phyloP scores from a whole-genome alignment of 2,888 invertebrate species.

The Pyrrhopygopsis socrates region DNA sequence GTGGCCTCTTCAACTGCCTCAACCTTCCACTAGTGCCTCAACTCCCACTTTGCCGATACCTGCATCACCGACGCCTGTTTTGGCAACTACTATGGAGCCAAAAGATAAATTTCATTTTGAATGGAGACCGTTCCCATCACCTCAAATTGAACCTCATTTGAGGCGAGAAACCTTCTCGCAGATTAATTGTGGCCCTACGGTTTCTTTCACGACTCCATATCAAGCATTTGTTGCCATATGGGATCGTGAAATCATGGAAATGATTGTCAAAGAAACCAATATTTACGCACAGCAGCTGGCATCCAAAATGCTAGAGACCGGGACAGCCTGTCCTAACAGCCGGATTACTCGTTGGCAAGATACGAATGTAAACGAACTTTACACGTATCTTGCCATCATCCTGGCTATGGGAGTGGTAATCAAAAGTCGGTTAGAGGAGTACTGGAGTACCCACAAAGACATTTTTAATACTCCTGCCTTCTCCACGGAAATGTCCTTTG shows the following conservation, averaged over 20 bases:
- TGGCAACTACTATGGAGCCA: background rate
- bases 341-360: constrained; percentile 59
- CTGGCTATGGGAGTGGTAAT: constrained; percentile 42
- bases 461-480: constrained; percentile 49
- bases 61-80: background rate
- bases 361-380: constrained; percentile 51
- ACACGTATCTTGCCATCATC: constrained; percentile 49
- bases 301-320: background rate
- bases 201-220: constrained; percentile 15
- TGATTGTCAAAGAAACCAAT: constrained; percentile 59
- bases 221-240: constrained; percentile 43
- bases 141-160: constrained; percentile 7
- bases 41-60: background rate
- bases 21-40: background rate
- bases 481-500: constrained; percentile 17
- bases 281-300: constrained; percentile 66
- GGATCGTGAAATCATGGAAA: constrained; percentile 58
- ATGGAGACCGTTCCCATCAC: background rate
- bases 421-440: constrained; percentile 33
- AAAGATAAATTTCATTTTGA: background rate
- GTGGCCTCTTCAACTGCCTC: background rate
- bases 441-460: constrained; percentile 43
- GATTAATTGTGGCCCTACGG: constrained; percentile 45
- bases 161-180: constrained; percentile 18
- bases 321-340: constrained; percentile 35